phyloP scores from a whole-genome alignment of 1,140 invertebrate genomes.

The Pararge aegeria region DNA sequence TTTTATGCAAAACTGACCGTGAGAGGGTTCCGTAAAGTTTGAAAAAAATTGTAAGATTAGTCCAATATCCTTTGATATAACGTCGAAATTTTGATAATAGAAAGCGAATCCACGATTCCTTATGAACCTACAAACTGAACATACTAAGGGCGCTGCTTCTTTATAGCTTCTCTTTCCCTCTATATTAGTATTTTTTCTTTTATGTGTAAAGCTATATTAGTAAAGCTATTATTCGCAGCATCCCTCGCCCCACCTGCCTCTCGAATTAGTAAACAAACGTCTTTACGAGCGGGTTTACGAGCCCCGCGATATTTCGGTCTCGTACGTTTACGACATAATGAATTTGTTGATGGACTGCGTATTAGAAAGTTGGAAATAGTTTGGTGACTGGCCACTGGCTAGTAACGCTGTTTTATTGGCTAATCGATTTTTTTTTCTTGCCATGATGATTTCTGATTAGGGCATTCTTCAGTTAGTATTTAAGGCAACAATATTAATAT shows the following conservation, averaged over 20 bases:
- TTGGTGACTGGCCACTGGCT: slow-evolving; percentile 46
- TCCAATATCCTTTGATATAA: too few relatives aligned
- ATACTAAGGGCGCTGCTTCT: too few relatives aligned
- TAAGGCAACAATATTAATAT: too few relatives aligned
- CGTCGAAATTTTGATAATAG: too few relatives aligned
- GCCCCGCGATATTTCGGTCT: slow-evolving; percentile 76
- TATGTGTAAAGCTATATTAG: slow-evolving; percentile 56
- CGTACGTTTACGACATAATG: slow-evolving; percentile 78
- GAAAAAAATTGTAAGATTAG: too few relatives aligned
- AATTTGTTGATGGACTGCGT: slow-evolving; percentile 78
- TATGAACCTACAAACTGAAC: too few relatives aligned
- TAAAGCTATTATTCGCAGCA: slow-evolving; percentile 60
- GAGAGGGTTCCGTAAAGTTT: too few relatives aligned
- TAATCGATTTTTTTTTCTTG: slow-evolving; percentile 1
- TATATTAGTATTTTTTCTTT: slow-evolving; percentile 14
- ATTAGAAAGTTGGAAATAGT: slow-evolving; percentile 76
- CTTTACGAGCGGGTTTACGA: slow-evolving; percentile 77
- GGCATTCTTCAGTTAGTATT: too few relatives aligned
- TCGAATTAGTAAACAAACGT: slow-evolving; percentile 79
- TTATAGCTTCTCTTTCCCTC: neutral
- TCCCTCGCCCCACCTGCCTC: slow-evolving; percentile 71
- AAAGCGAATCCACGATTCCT: too few relatives aligned
- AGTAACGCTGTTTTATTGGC: neutral
- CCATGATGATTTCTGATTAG: neutral
- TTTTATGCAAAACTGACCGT: too few relatives aligned